Percentiles rank a stretch among this genome's conserved stretches.
Conservation (phyloP, 2,113 vertebrate species). For the Seriola aureovittata region DNA sequence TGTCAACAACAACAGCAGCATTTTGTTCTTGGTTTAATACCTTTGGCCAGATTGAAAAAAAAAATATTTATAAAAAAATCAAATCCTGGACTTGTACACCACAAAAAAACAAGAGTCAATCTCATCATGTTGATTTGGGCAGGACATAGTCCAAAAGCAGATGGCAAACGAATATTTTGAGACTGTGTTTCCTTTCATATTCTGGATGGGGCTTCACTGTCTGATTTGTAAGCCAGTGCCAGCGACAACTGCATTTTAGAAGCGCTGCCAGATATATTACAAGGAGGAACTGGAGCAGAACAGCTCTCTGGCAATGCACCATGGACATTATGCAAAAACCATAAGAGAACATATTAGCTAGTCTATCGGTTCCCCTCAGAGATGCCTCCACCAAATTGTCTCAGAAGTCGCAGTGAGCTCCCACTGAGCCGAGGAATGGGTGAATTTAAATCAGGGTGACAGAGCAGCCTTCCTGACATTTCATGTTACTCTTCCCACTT, state of each 20-base stretch:
- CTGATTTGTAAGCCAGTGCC: slow-evolving; percentile 80
- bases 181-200: slow-evolving; percentile 76
- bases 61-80: background rate
- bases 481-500: slow-evolving; percentile 43
- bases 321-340: slow-evolving; percentile 85
- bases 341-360: slow-evolving; percentile 84
- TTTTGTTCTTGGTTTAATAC: slow-evolving; percentile 46
- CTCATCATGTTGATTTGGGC: slow-evolving; percentile 60
- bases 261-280: slow-evolving; percentile 85
- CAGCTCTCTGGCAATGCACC: slow-evolving; percentile 81
- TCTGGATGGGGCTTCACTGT: slow-evolving; percentile 70
- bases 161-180: slow-evolving; percentile 80
- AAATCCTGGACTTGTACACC: slow-evolving; percentile 15
- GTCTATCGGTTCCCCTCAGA: slow-evolving; percentile 81
- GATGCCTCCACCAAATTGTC: slow-evolving; percentile 82
- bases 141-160: slow-evolving; percentile 72
- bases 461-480: slow-evolving; percentile 67
- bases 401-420: slow-evolving; percentile 81
- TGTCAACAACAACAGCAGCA: slow-evolving; percentile 49
- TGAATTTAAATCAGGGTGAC: slow-evolving; percentile 79
- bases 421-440: slow-evolving; percentile 77
- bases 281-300: slow-evolving; percentile 84
- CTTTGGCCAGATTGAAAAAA: slow-evolving; percentile 30
- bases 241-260: slow-evolving; percentile 82
- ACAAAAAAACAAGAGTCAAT: slow-evolving; percentile 36